Percentiles rank a stretch among this genome's conserved stretches.
Conservation (phyloP, 1,140 invertebrate genomes). For the Aphaenogaster rudis region DNA sequence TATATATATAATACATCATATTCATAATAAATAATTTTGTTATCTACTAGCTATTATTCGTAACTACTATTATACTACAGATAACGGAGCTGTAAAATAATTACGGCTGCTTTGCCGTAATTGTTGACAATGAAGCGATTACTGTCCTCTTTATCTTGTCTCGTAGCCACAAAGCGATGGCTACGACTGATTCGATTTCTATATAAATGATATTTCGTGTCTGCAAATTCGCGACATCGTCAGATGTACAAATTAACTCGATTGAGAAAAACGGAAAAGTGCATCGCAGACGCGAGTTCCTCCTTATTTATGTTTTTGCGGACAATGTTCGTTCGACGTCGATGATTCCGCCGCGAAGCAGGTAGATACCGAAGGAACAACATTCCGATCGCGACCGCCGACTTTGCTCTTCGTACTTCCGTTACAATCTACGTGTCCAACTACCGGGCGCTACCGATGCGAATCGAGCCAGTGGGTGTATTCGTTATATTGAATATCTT, state of each 20-base stretch:
- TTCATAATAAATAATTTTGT: background rate
- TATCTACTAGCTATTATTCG: background rate
- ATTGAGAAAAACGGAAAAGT: background rate
- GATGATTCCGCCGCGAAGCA: constrained; percentile 21
- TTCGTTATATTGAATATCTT: constrained; percentile 28
- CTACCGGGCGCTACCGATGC: constrained; percentile 55
- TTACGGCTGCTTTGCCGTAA: background rate
- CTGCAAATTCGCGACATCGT: constrained; percentile 9
- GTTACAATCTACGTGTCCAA: constrained; percentile 54
- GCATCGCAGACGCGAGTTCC: background rate
- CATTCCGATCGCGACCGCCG: constrained; percentile 55
- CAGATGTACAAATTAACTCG: background rate
- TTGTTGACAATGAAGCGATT: constrained; percentile 12
- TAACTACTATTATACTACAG: background rate
- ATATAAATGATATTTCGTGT: constrained; percentile 11
- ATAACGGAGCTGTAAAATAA: constrained; percentile 12
- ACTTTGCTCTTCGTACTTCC: constrained; percentile 47
- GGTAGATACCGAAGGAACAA: constrained; percentile 24
- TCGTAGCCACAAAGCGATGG: background rate
- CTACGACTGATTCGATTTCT: background rate
- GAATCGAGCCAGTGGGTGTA: constrained; percentile 51
- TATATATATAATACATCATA: background rate
- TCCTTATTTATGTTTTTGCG: background rate
- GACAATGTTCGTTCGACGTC: constrained; percentile 29
- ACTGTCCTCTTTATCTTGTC: constrained; percentile 4